Conservation (phyloP, 2,888 invertebrate genomes). For the Eupithecia pulchellata region DNA sequence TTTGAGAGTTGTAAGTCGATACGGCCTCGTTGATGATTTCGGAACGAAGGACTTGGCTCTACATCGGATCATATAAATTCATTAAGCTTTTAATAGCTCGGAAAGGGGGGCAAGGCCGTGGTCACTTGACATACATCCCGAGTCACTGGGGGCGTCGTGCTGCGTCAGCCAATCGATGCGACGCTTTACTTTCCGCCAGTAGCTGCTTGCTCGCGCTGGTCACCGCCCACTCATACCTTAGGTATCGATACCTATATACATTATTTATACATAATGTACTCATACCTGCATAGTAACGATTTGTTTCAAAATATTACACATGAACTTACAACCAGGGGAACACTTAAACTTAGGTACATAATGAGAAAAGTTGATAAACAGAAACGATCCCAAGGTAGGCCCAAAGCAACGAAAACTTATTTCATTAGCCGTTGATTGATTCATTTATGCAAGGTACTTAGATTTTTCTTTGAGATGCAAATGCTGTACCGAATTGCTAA, state of each 20-base stretch:
- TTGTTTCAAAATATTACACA: not conserved
- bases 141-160: conserved; percentile 74
- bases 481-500: conserved; percentile 34
- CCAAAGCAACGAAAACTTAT: conserved; percentile 21
- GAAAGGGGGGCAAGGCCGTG: conserved; percentile 81
- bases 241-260: conserved; percentile 29
- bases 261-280: conserved; percentile 13
- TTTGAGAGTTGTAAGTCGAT: conserved; percentile 31
- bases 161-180: conserved; percentile 81
- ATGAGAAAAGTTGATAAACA: conserved; percentile 2
- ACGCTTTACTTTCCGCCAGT: conserved; percentile 61
- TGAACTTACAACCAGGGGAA: not conserved
- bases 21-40: conserved; percentile 54
- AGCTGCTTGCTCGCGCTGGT: conserved; percentile 58
- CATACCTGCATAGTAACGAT: not conserved
- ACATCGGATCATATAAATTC: conserved; percentile 72
- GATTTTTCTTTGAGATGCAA: conserved; percentile 35
- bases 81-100: conserved; percentile 81
- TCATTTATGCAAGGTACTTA: conserved; percentile 29
- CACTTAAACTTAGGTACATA: not conserved
- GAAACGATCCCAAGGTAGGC: not conserved
- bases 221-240: conserved; percentile 66
- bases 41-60: conserved; percentile 64
- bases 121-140: conserved; percentile 79
- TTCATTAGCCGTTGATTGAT: conserved; percentile 32